Percentiles rank a stretch among this genome's conserved stretches.
phyloP scores from a whole-genome alignment of 1,140 invertebrate genomes.

The Ectropis grisescens region DNA sequence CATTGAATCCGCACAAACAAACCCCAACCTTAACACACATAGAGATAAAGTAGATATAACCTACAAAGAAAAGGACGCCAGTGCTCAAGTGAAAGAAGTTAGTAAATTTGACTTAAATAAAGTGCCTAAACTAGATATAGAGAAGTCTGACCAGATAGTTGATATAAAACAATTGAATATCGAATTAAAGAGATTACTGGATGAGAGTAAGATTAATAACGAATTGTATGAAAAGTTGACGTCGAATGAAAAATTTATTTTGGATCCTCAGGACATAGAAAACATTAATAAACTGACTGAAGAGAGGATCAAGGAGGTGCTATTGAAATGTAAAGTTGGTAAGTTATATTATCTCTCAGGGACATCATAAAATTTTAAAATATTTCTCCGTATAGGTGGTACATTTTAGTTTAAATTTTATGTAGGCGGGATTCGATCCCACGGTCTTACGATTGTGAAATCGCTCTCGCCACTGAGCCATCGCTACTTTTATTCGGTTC shows the following conservation, averaged over 20 bases:
- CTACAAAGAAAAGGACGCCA: constrained; percentile 30
- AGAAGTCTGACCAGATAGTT: constrained; percentile 12
- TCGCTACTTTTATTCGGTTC: no score
- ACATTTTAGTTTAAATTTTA: background rate
- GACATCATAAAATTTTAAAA: background rate
- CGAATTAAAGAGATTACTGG: constrained; percentile 35
- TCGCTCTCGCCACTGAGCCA: no score
- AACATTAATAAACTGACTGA: constrained; percentile 59
- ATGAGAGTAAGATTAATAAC: constrained; percentile 48
- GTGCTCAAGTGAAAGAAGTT: constrained; percentile 13
- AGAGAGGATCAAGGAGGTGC: constrained; percentile 31
- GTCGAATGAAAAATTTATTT: constrained; percentile 52
- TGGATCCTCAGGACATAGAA: constrained; percentile 52
- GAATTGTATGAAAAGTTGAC: constrained; percentile 53
- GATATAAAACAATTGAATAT: constrained; percentile 27
- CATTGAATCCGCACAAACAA: constrained; percentile 9
- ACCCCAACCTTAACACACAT: constrained; percentile 14
- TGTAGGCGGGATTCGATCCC: no score
- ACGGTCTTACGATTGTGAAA: no score
- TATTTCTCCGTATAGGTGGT: background rate
- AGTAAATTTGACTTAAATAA: constrained; percentile 21
- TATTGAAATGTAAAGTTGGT: constrained; percentile 41
- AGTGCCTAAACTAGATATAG: constrained; percentile 19
- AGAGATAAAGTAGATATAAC: constrained; percentile 38
- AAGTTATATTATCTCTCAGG: background rate